Evolutionary conservation across 2,113 vertebrate genomes (phyloP), one percentile per base, ranked within the genome.

Genomic region (Anthoscopus minutus): DNA sequence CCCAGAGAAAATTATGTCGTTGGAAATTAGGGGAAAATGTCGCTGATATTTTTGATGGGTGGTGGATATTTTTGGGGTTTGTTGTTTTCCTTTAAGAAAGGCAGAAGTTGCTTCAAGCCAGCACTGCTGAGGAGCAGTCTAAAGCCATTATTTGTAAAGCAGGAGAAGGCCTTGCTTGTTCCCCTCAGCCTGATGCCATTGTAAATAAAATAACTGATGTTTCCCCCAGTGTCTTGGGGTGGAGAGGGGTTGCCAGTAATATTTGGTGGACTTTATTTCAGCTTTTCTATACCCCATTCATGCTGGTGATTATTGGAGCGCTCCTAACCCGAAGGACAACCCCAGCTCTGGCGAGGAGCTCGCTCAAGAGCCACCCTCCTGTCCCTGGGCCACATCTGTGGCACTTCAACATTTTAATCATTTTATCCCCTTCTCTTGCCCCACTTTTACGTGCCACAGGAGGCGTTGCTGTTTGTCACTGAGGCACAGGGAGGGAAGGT

Each of bases 391-490:
- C 42, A n/a, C 0, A 0, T 5, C 5, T 5, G 30, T 31, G 30
- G 6, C 27, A 40, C 30, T n/a, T 56, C 1, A 33, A n/a, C 6
- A 1, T 61, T 81, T 61, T 21, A 87, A 85, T 60, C 51, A 4
- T 47, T 60, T 18, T 21, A 11, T 13, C 8, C 35, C n/a, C 12
- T 20, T 69, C 53, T 54, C 25, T n/a, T 42, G 44, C 15, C 61
- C 40, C 60, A 12, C 37, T 78, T 76, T 23, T 5, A 28, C 7
- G 44, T 51, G 57, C 31, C 51, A 15, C 3, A 7, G 51, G 57
- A 37, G 23, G 33, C 0, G 3, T 4, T 7, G 9, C 19, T n/a
- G 5, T 23, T 64, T 53, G n/a, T 12, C 62, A 12, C 45, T 23
- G 35, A 58, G 31, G 53, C 11, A 2, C 45, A 4, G 23, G 3